Conservation (phyloP, 1,140 invertebrate genomes). For the Zophobas atratus region DNA sequence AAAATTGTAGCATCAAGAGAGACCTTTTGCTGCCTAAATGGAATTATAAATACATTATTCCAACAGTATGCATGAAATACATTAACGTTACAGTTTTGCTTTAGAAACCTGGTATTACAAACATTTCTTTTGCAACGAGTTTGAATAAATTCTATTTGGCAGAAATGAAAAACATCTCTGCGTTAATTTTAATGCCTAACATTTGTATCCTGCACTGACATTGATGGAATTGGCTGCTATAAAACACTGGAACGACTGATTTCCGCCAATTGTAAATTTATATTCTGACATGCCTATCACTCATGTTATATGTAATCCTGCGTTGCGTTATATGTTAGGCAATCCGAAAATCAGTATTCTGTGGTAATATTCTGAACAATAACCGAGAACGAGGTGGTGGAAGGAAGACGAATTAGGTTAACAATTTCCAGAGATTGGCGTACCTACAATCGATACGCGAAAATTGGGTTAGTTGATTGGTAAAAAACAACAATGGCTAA, state of each 20-base stretch:
- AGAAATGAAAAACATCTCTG: not conserved
- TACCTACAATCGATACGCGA: no score
- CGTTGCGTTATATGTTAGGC: not conserved
- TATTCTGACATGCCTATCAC: not conserved
- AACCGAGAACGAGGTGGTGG: no score
- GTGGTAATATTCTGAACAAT: not conserved
- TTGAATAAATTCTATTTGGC: no score
- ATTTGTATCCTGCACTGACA: not conserved
- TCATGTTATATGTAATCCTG: conserved; percentile 8
- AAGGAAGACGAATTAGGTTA: no score
- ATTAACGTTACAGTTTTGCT: no score
- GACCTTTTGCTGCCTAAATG: no score
- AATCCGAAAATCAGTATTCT: not conserved
- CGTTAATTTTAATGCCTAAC: conserved; percentile 1
- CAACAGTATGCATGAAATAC: not conserved
- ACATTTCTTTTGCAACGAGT: not conserved
- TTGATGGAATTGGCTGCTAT: not conserved
- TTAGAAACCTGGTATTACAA: no score
- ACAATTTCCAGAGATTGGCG: no score
- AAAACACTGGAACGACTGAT: not conserved
- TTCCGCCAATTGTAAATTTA: conserved; percentile 4
- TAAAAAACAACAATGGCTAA: no score
- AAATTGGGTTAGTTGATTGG: no score
- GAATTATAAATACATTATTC: no score
- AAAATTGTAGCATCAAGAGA: no score